Conservation (phyloP, 2,797 vertebrate species). For the Platalea minor region DNA sequence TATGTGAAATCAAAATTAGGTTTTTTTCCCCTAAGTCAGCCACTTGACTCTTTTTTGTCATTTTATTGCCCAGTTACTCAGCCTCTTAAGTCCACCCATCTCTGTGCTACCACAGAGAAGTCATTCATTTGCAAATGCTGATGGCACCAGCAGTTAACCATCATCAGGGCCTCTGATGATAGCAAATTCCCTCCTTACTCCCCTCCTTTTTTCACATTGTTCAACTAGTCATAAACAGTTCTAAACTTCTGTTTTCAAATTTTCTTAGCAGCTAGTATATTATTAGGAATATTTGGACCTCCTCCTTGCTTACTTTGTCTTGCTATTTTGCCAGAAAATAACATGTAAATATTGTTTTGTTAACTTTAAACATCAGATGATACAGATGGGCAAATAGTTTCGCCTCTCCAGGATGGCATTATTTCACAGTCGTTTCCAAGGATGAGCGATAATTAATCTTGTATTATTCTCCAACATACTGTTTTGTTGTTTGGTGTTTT, state of each 20-base stretch:
- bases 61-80: background rate
- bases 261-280: fast-evolving
- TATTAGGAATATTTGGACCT: background rate
- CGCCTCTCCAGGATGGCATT: background rate
- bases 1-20: background rate
- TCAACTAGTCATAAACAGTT: background rate
- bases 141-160: background rate
- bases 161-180: no score
- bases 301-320: background rate
- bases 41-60: background rate
- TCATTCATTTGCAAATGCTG: background rate
- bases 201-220: background rate
- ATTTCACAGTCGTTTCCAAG: background rate
- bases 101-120: background rate
- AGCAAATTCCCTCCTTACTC: background rate
- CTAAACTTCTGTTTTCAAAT: background rate
- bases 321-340: background rate
- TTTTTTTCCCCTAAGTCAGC: no score
- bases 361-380: background rate
- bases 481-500: background rate
- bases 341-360: background rate
- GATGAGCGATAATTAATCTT: background rate
- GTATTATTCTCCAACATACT: background rate
- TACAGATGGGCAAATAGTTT: background rate
- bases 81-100: background rate